phyloP scores from a whole-genome alignment of 2,797 vertebrate species.

The Cossypha dichroa region DNA sequence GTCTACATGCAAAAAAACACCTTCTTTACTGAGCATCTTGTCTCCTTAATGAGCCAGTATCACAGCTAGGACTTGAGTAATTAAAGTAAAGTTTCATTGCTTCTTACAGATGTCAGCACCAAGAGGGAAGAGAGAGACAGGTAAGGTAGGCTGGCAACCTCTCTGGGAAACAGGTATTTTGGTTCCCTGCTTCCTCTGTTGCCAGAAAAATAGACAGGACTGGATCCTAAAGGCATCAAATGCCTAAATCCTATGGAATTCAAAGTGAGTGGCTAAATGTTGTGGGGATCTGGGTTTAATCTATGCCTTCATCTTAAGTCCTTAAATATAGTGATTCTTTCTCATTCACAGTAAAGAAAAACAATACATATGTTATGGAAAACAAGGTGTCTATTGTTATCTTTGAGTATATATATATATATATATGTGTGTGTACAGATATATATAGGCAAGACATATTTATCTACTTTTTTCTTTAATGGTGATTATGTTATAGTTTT shows the following conservation, averaged over 20 bases:
- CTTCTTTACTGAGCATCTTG: neutral
- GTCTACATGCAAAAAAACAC: neutral
- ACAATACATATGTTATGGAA: neutral
- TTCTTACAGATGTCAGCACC: neutral
- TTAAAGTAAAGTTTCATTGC: neutral
- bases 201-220: neutral
- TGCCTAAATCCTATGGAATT: neutral
- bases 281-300: neutral
- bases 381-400: neutral
- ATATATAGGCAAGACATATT: neutral
- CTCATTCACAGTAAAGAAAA: neutral
- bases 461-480: neutral
- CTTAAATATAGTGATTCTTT: neutral
- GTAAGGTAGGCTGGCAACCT: neutral
- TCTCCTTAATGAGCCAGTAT: neutral
- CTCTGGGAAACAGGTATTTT: neutral
- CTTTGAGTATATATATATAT: neutral
- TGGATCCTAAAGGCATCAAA: neutral
- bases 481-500: neutral
- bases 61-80: neutral
- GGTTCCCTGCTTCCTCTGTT: neutral
- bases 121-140: neutral
- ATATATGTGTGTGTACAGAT: too few relatives aligned
- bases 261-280: neutral
- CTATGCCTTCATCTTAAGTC: neutral